Conservation (phyloP, 2,888 invertebrate genomes). For the Gymnoscelis rufifasciata region DNA sequence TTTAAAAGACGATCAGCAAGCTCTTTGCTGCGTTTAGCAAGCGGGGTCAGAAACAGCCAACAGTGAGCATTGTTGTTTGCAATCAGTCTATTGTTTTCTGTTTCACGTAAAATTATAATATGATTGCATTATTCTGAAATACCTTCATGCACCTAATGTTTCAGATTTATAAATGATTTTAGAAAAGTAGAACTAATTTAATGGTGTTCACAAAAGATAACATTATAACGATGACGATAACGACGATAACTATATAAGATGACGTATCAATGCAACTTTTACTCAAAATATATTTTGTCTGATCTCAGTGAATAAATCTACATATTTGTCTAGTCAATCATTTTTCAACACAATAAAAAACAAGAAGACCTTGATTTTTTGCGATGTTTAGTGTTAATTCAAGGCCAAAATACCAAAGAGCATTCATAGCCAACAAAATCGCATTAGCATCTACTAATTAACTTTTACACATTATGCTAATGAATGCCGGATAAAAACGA, state of each 20-base stretch:
- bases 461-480: conserved; percentile 47
- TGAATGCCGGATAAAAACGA: conserved; percentile 41
- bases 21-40: conserved; percentile 66
- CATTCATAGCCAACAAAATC: conserved; percentile 29
- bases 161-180: no score
- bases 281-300: no score
- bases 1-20: conserved; percentile 74
- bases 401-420: conserved; percentile 23
- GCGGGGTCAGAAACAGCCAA: conserved; percentile 54
- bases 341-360: no score
- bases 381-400: conserved; percentile 13
- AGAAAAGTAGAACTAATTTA: no score
- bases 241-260: no score
- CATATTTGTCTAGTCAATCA: no score
- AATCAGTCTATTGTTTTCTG: conserved; percentile 57
- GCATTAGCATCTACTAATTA: conserved; percentile 41
- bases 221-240: no score
- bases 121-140: background rate
- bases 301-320: no score
- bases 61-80: conserved; percentile 57
- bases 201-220: no score
- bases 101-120: conserved; percentile 62
- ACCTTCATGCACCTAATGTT: no score
- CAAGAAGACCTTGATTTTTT: background rate
- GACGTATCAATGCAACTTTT: no score